These are phyloP conservation scores for Anastrepha ludens DNA, from an alignment of 1,140 invertebrate species.

Conservation along the genomic window DNA sequence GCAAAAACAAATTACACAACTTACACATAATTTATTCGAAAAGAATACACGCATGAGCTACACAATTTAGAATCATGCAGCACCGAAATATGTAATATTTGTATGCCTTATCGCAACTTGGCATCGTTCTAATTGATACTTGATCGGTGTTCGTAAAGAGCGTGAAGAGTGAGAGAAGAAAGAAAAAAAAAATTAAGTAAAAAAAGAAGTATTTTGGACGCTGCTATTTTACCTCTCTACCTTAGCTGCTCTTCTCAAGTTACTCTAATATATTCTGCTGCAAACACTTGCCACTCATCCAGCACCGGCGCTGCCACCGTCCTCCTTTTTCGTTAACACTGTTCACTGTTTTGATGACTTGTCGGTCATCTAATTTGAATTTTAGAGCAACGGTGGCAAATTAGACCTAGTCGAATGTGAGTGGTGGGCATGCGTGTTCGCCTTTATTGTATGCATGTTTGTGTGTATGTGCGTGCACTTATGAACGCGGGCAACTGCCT, in stretches of 20 bases:
- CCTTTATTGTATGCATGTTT: background rate
- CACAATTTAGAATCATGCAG: background rate
- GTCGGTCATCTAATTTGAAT: constrained; percentile 20
- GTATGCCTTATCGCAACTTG: background rate
- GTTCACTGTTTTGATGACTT: background rate
- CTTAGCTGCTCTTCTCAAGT: background rate
- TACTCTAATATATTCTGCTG: background rate
- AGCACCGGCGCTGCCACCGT: background rate
- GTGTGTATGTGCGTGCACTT: background rate
- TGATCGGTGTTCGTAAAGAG: background rate
- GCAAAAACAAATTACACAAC: background rate
- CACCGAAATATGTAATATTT: background rate
- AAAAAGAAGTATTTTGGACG: background rate
- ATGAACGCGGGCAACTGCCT: background rate
- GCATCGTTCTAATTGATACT: constrained; percentile 46
- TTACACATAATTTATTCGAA: background rate
- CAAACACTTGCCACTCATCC: background rate
- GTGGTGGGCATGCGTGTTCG: background rate
- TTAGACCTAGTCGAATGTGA: background rate
- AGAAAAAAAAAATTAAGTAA: background rate
- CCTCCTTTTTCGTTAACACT: too few relatives aligned
- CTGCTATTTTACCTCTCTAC: background rate
- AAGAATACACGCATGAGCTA: background rate
- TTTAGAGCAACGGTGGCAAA: constrained; percentile 21
- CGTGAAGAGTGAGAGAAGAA: background rate